A percentile compares a stretch with the other conserved stretches of the same genome.
These are phyloP conservation scores for Tanypteryx hageni DNA, from an alignment of 2,888 invertebrate genomes.

Conservation along the genomic window DNA sequence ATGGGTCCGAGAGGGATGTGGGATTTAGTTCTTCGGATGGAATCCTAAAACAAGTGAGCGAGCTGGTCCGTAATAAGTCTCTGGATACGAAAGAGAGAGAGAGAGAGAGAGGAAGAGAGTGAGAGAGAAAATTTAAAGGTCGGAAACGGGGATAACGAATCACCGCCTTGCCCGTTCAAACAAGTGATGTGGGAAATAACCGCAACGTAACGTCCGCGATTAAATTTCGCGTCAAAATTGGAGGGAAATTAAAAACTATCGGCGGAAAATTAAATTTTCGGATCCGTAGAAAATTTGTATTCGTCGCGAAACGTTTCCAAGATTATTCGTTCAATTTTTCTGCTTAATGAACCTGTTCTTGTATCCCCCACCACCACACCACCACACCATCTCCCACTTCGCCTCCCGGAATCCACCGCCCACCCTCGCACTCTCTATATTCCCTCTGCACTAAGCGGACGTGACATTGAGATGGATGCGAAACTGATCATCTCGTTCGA, in stretches of 20 bases:
- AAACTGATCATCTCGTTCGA: too few species aligned
- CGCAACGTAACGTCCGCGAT: slow-evolving; percentile 9
- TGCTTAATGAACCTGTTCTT: neutral
- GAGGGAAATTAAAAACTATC: neutral
- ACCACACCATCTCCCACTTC: too few species aligned
- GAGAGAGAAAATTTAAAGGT: slow-evolving; percentile 24
- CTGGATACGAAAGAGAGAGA: neutral
- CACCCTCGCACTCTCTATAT: too few species aligned
- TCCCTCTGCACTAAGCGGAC: too few species aligned
- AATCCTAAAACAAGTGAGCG: neutral
- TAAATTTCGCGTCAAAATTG: slow-evolving; percentile 30
- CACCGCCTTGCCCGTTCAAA: slow-evolving; percentile 26
- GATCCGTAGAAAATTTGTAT: neutral
- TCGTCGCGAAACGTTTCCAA: slow-evolving; percentile 35
- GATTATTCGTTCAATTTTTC: slow-evolving; percentile 2
- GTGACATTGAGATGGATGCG: too few species aligned
- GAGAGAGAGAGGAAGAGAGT: neutral
- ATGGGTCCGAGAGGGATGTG: neutral
- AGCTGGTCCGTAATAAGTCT: neutral
- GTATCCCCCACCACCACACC: too few species aligned
- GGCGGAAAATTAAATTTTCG: slow-evolving; percentile 25
- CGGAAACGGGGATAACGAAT: slow-evolving; percentile 8
- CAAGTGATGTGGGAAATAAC: slow-evolving; percentile 51
- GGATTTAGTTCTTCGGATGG: too few species aligned
- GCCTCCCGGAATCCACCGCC: too few species aligned